A percentile compares a stretch with the other conserved stretches of the same genome.
These are phyloP conservation scores for Phoxinus phoxinus DNA, from an alignment of 2,113 vertebrate species.

Conservation along the genomic window DNA sequence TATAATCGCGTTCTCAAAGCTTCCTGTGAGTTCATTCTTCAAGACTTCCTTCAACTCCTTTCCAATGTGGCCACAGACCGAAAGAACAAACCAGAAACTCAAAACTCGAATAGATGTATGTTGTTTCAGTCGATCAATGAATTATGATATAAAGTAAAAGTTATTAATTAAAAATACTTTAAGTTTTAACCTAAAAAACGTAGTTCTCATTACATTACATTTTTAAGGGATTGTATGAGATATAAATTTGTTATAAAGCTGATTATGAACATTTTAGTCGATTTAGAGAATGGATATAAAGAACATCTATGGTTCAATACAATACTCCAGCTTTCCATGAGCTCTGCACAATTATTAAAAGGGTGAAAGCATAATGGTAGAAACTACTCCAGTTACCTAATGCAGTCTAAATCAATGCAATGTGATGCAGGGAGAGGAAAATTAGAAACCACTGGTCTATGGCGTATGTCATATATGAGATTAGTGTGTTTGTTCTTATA, in stretches of 20 bases:
- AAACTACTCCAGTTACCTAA: conserved; percentile 1
- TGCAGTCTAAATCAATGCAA: conserved; percentile 25
- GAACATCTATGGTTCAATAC: background rate
- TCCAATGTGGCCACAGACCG: background rate
- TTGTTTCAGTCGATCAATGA: background rate
- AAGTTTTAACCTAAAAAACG: too few species aligned
- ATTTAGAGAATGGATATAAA: background rate
- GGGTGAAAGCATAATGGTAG: background rate
- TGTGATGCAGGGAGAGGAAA: background rate
- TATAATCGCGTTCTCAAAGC: conserved; percentile 83
- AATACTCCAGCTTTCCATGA: background rate
- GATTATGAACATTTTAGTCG: background rate
- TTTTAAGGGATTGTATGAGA: background rate
- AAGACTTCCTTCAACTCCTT: conserved; percentile 89
- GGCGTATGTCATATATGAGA: background rate
- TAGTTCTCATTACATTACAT: background rate
- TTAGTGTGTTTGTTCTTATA: background rate
- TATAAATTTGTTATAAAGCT: background rate
- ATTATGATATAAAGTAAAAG: background rate
- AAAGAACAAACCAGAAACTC: background rate
- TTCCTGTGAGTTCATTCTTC: conserved; percentile 88
- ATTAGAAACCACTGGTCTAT: background rate
- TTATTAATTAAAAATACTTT: too few species aligned
- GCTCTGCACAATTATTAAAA: background rate
- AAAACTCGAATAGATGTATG: background rate